These are phyloP conservation scores for Styela clava DNA, from an alignment of 23 tunicate species.

Conservation along the genomic window DNA sequence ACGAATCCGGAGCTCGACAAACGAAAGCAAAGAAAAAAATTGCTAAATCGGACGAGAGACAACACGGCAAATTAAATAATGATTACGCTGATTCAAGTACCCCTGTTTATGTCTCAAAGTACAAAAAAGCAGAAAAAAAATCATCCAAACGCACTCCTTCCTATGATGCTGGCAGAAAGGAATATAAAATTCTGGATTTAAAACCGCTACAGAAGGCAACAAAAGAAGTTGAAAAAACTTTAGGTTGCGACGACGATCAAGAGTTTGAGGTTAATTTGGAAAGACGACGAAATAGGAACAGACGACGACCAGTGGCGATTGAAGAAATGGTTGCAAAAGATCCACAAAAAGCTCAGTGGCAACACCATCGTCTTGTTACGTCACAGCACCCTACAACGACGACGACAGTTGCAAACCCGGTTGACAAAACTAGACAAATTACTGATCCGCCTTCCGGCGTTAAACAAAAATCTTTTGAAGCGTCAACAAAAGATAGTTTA, in stretches of 20 bases:
- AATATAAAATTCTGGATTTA: background rate
- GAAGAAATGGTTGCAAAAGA: background rate
- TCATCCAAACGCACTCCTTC: background rate
- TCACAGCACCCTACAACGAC: conserved; percentile 39
- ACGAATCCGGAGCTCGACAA: background rate
- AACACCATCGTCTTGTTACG: conserved; percentile 81
- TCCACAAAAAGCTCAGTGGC: conserved; percentile 44
- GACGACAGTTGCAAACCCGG: background rate
- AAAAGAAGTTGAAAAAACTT: conserved; percentile 9
- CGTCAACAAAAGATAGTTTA: conserved; percentile 20
- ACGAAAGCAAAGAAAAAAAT: background rate
- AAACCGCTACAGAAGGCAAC: background rate
- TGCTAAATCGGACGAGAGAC: background rate
- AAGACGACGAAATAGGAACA: background rate
- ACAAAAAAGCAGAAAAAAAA: background rate
- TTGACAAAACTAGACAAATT: conserved; percentile 6
- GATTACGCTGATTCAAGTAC: background rate
- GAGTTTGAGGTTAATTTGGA: conserved; percentile 20
- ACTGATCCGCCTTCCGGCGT: background rate
- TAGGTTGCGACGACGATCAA: background rate
- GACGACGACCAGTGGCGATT: background rate
- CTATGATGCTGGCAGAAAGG: background rate
- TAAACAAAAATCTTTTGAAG: conserved; percentile 8
- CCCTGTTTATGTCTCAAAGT: background rate
- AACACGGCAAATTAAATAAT: background rate